Conservation (phyloP, 2,113 vertebrate species). For the Gopherus evgoodei region DNA sequence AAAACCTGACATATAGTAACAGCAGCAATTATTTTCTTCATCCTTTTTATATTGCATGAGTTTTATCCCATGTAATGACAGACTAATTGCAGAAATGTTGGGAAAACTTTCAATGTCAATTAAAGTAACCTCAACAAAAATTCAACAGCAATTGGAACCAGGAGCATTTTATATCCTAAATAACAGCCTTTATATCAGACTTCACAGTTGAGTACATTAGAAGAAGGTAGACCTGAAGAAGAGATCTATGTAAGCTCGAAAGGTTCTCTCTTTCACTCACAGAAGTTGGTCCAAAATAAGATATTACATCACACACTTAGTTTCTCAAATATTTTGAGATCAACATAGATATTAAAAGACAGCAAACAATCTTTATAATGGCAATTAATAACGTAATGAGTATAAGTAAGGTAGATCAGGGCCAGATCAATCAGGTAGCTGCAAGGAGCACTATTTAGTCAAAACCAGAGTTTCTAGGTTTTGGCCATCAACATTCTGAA, state of each 20-base stretch:
- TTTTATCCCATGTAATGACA: slow-evolving; percentile 4
- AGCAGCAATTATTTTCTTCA: neutral
- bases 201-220: neutral
- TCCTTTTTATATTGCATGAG: neutral
- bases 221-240: neutral
- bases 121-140: neutral
- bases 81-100: slow-evolving; percentile 22
- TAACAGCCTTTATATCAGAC: neutral
- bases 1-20: neutral
- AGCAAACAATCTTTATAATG: neutral
- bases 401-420: neutral
- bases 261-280: neutral
- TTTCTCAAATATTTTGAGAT: neutral
- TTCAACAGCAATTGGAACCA: neutral
- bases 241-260: neutral
- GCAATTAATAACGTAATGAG: neutral
- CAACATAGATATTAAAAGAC: neutral
- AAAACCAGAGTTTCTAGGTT: neutral
- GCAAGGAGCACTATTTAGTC: neutral
- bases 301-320: neutral
- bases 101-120: neutral
- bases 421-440: neutral
- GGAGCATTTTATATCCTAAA: neutral
- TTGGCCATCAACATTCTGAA: neutral
- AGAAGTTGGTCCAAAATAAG: neutral